Evolutionary conservation across 2,888 invertebrate genomes (phyloP).

Genomic region (Drosophila borealis): DNA sequence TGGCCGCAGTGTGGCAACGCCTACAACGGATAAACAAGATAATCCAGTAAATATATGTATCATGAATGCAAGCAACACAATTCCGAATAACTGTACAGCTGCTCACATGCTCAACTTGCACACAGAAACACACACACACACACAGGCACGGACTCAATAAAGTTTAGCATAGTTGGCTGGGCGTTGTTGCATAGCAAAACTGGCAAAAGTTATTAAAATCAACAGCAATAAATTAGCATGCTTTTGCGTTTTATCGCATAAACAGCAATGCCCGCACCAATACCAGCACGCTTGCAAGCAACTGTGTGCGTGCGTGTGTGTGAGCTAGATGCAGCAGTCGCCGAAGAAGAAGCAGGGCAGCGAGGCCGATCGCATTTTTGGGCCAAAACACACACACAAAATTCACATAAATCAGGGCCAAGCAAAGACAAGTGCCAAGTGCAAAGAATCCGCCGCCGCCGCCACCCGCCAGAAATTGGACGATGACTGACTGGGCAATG

Average conservation of each 20-base stretch:
- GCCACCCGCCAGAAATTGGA: conserved; percentile 16
- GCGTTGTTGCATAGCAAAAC: conserved; percentile 47
- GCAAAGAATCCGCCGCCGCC: neutral
- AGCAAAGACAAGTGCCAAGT: conserved; percentile 55
- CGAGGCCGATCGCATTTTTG: conserved; percentile 50
- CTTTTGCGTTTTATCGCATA: conserved; percentile 65
- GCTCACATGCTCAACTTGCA: conserved; percentile 3
- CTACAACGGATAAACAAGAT: neutral
- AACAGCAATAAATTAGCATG: conserved; percentile 77
- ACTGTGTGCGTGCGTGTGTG: conserved; percentile 6
- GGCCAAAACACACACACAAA: conserved; percentile 46
- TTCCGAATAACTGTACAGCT: conserved; percentile 10
- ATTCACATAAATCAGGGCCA: conserved; percentile 68
- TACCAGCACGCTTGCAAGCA: neutral
- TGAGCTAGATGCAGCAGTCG: conserved; percentile 3
- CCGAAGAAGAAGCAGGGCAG: neutral
- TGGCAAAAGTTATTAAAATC: conserved; percentile 71
- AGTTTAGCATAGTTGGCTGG: conserved; percentile 63
- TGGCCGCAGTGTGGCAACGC: conserved; percentile 11
- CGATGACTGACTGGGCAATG: conserved; percentile 44
- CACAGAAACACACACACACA: conserved; percentile 4
- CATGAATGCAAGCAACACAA: neutral
- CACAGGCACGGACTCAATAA: conserved; percentile 39
- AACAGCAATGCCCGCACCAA: conserved; percentile 35
- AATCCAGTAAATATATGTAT: neutral